These are phyloP conservation scores for Drosophila melanogaster DNA, from an alignment of 1,140 invertebrate species.

Conservation along the genomic window Release_6_plus_ISO1_MT NT_033777.3:25427001-25427500, in stretches of 20 bases:
- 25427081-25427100: constrained; percentile 6
- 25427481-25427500: constrained; percentile 32
- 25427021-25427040: constrained; percentile 40
- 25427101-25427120: constrained; percentile 28
- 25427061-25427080: neutral
- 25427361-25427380: constrained; percentile 45
- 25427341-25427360: constrained; percentile 32
- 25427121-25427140: constrained; percentile 32
- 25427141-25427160: constrained; percentile 44
- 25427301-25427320: constrained; percentile 53
- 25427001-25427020: constrained; percentile 31
- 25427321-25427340: constrained; percentile 40
- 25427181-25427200: constrained; percentile 28
- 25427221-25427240: constrained; percentile 16
- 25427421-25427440: constrained; percentile 58
- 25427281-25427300: constrained; percentile 25
- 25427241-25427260: constrained; percentile 24
- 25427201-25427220: neutral
- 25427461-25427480: constrained; percentile 26
- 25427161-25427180: constrained; percentile 6
- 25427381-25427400: constrained; percentile 15
- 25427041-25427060: constrained; percentile 25
- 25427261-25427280: constrained; percentile 16
- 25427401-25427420: constrained; percentile 46
- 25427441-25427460: constrained; percentile 29